Conservation (phyloP, 1,140 invertebrate genomes). For the Drosophila punjabiensis region DNA sequence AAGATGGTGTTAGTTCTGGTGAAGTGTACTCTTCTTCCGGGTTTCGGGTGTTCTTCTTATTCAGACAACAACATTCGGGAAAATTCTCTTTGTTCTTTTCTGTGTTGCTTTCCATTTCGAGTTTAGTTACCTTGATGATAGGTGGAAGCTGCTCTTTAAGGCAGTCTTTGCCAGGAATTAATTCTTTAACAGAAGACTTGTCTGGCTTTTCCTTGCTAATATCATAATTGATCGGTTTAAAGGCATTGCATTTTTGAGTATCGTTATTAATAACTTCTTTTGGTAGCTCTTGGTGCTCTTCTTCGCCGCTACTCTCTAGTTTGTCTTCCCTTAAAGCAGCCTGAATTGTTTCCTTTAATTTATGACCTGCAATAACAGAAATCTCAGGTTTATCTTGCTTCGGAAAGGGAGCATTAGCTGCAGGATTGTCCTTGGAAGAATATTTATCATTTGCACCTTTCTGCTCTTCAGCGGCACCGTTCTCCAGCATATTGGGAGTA, state of each 20-base stretch:
- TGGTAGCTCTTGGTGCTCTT: background rate
- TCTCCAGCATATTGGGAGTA: background rate
- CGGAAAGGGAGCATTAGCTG: background rate
- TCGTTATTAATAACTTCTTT: background rate
- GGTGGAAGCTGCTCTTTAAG: constrained; percentile 1
- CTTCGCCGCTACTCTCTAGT: background rate
- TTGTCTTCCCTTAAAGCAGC: background rate
- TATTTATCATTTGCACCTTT: background rate
- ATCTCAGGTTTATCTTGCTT: background rate
- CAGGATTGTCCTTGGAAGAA: background rate
- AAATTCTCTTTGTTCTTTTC: constrained; percentile 9
- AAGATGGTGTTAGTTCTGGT: constrained; percentile 20
- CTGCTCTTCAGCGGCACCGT: background rate
- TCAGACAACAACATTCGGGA: background rate
- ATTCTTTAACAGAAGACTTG: background rate
- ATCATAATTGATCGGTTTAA: background rate
- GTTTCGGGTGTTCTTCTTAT: background rate
- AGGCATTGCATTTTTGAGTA: background rate
- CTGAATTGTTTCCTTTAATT: constrained; percentile 2
- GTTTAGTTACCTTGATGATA: constrained; percentile 2
- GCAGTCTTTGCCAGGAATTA: background rate
- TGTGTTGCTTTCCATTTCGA: background rate
- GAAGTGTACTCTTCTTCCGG: constrained; percentile 9
- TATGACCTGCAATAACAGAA: background rate
- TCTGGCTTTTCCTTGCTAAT: background rate